Base-by-base conservation (phyloP, 2,888 invertebrate species). In the Harpalus rufipes region DNA sequence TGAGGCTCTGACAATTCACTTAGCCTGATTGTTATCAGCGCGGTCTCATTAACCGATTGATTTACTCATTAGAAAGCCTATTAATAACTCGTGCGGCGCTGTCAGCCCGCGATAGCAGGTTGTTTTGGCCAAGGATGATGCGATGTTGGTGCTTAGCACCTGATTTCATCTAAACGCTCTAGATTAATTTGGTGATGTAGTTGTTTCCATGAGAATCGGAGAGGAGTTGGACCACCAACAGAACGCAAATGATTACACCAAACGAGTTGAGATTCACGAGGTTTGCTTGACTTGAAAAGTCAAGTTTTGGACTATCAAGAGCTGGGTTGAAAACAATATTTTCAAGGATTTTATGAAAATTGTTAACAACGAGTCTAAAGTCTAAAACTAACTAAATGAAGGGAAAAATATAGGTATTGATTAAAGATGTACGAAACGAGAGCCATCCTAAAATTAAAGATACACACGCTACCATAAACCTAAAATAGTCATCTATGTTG, bases 21-120 rank as follows among this genome's bases (percentile, higher is more conserved):
- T 82, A 82, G 72, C 72, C 59, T 59, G 82, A 82, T 82, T 82
- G 58, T 82, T 82, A 82, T 82, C 82, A 74, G 82, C 68, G 72
- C 56, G 72, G 87, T 87, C 72, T 74, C 87, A 88, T 88, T 88
- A 86, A 87, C 88, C 88, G 87, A 87, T 88, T 88, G 88, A 88
- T 88, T 88, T 87, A 87, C 87, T 88, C 87, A 88, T 89, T 88
- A 88, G 87, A 87, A 87, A 88, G 86, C 86, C 87, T 87, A 88
- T 88, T 89, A 88, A 88, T 87, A 87, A 86, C 85, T 14, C 32
- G 39, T 14, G 61, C 61, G 59, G 61, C 41, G 80, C 79, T 18
- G 25, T 18, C 10, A 63, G 14, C 59, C 18, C 8, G 32, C 25
- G 65, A 8, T 65, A 25, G 59, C 16, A 25, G 32, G 32, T 65